Evolutionary conservation across 2,797 vertebrate genomes (phyloP), one percentile per base, ranked within the genome.

Genomic region (Chromis chromis): DNA sequence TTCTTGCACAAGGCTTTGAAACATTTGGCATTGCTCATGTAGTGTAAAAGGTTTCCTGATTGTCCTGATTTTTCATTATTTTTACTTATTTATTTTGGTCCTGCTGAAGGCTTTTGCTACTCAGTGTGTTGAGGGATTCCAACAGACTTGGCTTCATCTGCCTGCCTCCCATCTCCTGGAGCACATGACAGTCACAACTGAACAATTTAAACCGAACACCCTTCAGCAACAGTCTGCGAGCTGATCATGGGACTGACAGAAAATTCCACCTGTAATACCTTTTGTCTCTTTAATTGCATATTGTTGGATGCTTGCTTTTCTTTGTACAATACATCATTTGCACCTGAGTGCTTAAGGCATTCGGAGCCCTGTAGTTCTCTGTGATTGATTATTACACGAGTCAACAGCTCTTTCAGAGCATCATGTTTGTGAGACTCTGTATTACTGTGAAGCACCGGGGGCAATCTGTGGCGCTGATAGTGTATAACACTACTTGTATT

Each of bases 301-400:
- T 28, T n/a, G 7, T 67, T 58, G 6, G 48, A 31, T 22, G 44
- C 31, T 63, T 53, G 52, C 62, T 58, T 25, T 50, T 65, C 33
- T 67, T 53, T 62, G 22, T 28, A 48, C 22, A 59, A n/a, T 25
- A 14, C 42, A 67, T 76, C 44, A 65, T 78, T 76, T 77, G 25
- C 36, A 46, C 72, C n/a, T 40, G 39, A 75, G 33, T 24, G 12
- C 54, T 63, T 31, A 50, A 31, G 42, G 50, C 39, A 1, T 66
- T 27, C 16, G 12, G 33, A 56, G n/a, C 31, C 19, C 28, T 21
- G 49, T 42, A 25, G 73, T 58, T 81, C 40, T 59, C 33, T 44
- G 53, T 69, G 73, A 86, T 83, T 67, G 77, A 89, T 86, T 68
- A 70, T 68, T 16, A 36, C 56, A 68, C 12, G 19, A 66, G 63